phyloP scores from a whole-genome alignment of 1,140 invertebrate species.

The Dryas iulia region DNA sequence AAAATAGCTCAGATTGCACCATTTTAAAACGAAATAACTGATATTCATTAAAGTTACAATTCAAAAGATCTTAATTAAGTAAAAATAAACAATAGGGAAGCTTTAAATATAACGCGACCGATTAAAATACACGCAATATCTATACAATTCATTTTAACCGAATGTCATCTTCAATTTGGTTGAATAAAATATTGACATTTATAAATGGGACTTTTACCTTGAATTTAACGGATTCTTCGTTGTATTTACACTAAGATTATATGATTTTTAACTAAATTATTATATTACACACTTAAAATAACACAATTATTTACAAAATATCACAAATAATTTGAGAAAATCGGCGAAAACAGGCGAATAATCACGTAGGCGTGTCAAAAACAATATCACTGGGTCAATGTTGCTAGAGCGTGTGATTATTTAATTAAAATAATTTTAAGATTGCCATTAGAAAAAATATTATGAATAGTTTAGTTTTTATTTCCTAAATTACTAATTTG shows the following conservation, averaged over 20 bases:
- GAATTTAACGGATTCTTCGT: not conserved
- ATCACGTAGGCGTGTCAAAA: conserved; percentile 43
- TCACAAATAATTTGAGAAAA: conserved; percentile 20
- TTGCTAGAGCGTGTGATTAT: conserved; percentile 7
- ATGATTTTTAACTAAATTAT: not conserved
- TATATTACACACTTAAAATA: conserved; percentile 21
- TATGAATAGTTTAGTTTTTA: no score
- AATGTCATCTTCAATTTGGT: conserved; percentile 19
- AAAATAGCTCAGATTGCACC: not conserved
- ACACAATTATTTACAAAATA: conserved; percentile 28
- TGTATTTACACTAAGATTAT: conserved; percentile 1
- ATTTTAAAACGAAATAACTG: not conserved
- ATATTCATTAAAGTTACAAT: not conserved
- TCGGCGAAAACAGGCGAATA: conserved; percentile 20
- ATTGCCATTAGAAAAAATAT: not conserved
- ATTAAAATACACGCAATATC: conserved; percentile 11
- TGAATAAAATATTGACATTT: conserved; percentile 35
- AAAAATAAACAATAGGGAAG: not conserved
- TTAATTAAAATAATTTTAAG: not conserved
- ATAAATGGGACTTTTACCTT: conserved; percentile 33
- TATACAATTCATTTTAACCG: not conserved
- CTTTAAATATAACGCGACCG: conserved; percentile 15
- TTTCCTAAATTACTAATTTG: no score
- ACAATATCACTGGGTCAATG: conserved; percentile 28
- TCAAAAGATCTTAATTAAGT: not conserved